Evolutionary conservation across 64 coral and sea anemone species (phyloP), one percentile per base, ranked within the genome.

Genomic region (Astreopora myriophthalma): DNA sequence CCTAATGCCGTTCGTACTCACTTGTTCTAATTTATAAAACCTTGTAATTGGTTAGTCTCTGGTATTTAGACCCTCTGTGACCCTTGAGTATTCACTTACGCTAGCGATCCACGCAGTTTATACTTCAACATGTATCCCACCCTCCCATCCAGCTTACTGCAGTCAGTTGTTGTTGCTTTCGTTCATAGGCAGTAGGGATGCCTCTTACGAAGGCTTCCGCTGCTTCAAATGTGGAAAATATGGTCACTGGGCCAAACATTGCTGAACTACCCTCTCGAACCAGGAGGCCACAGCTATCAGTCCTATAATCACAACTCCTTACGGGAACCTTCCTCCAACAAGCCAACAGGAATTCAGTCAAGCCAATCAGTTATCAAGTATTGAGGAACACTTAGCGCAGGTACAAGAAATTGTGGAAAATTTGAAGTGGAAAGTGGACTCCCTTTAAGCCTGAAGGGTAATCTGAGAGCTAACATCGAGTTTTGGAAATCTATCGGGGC

Each of bases 211-310:
- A 23, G 14, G 36, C 58, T 23, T 79, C 77, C n/a, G 26, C 4
- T 85, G 80, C 57, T 85, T 65, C 55, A 52, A 60, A 33, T 85
- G 80, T 46, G 39, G 26, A 27, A 84, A 9, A 46, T 28, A 46
- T 17, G 82, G 82, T 23, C 82, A 85, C 82, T 85, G 58, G 82
- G 82, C 82, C 6, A 85, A 66, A 46, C 61, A 85, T 11, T 85
- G 82, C 60, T 35, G 63, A n/a, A n/a, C 28, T 58, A 34, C 34
- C 28, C 79, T 1, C 37, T 36, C 0, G 35, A 36, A 30, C 32
- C 55, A 10, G 4, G 42, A 34, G 42, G 42, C 35, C n/a, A 10
- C 2, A 34, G 4, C 36, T 16, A 32, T 5, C 76, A 80, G 76
- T 57, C 13, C 6, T 31, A 71, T 9, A 71, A 33, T 16, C 27